Conservation (phyloP, 2,888 invertebrate species). For the Scotopteryx bipunctaria region DNA sequence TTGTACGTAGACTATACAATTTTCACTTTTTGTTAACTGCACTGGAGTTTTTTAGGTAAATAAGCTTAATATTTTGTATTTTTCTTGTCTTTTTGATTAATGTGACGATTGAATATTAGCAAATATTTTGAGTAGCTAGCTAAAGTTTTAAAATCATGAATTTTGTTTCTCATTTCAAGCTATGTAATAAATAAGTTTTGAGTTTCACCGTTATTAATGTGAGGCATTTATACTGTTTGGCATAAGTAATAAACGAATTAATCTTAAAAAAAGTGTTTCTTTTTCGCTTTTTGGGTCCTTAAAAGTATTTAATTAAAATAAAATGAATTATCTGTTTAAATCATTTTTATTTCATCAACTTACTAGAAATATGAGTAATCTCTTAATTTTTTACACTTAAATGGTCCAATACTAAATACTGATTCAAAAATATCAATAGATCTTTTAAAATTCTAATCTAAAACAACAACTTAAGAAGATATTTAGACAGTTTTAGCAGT, state of each 20-base stretch:
- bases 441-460: constrained; percentile 14
- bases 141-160: neutral
- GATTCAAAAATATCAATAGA: constrained; percentile 26
- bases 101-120: too few relatives aligned
- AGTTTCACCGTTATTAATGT: constrained; percentile 34
- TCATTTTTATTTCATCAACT: constrained; percentile 32
- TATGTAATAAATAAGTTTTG: constrained; percentile 8
- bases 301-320: neutral
- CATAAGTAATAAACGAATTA: constrained; percentile 42
- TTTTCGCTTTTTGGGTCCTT: neutral
- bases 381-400: constrained; percentile 26
- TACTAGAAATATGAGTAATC: constrained; percentile 26
- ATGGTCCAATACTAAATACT: constrained; percentile 28
- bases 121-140: too few relatives aligned
- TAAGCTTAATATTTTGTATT: too few relatives aligned
- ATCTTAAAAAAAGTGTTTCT: constrained; percentile 10
- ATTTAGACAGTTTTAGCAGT: constrained; percentile 18
- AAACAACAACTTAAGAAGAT: constrained; percentile 9
- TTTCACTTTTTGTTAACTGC: too few relatives aligned
- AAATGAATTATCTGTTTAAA: constrained; percentile 25
- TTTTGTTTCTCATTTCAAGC: too few relatives aligned
- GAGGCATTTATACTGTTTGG: constrained; percentile 44
- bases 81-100: too few relatives aligned
- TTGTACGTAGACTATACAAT: too few relatives aligned
- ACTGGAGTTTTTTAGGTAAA: too few relatives aligned